Percentiles rank a stretch among this genome's conserved stretches.
Conservation (phyloP, 1,140 invertebrate genomes). For the Condylostylus longicornis region DNA sequence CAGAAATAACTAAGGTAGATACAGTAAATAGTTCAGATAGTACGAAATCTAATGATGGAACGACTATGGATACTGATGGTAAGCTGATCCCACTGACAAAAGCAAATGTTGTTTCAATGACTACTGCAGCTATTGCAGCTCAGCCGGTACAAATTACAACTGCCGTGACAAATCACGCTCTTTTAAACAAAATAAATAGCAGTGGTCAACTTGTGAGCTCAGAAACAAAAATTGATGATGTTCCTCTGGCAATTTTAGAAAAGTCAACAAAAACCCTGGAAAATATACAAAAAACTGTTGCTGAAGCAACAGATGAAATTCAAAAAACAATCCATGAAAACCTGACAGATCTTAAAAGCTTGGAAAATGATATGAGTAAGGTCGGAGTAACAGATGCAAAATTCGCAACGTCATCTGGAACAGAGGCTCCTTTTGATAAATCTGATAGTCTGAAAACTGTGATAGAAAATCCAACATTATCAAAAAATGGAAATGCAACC, state of each 20-base stretch:
- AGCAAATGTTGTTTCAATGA: conserved; percentile 34
- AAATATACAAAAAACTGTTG: conserved; percentile 22
- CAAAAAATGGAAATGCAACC: conserved; percentile 7
- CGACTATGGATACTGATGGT: background rate
- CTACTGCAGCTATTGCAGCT: conserved; percentile 36
- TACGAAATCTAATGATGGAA: too few species aligned
- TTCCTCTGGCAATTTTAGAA: conserved; percentile 20
- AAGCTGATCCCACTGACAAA: conserved; percentile 6
- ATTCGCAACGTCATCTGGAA: conserved; percentile 16
- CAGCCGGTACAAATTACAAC: conserved; percentile 36
- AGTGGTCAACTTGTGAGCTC: background rate
- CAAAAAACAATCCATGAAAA: conserved; percentile 28
- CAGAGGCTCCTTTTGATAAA: conserved; percentile 9
- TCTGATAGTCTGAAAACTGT: conserved; percentile 14
- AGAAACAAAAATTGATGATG: background rate
- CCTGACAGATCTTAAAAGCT: conserved; percentile 22
- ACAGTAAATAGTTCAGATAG: background rate
- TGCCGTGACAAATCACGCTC: conserved; percentile 33
- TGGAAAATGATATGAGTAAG: conserved; percentile 20
- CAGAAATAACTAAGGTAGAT: background rate
- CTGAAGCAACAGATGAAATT: conserved; percentile 24
- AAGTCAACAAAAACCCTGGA: conserved; percentile 22
- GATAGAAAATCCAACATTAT: conserved; percentile 22
- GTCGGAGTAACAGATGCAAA: conserved; percentile 12
- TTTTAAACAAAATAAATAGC: conserved; percentile 4